A percentile compares a stretch with the other conserved stretches of the same genome.
Evolutionary conservation across 2,113 vertebrate species (phyloP).

Genomic region (Silurus meridionalis): DNA sequence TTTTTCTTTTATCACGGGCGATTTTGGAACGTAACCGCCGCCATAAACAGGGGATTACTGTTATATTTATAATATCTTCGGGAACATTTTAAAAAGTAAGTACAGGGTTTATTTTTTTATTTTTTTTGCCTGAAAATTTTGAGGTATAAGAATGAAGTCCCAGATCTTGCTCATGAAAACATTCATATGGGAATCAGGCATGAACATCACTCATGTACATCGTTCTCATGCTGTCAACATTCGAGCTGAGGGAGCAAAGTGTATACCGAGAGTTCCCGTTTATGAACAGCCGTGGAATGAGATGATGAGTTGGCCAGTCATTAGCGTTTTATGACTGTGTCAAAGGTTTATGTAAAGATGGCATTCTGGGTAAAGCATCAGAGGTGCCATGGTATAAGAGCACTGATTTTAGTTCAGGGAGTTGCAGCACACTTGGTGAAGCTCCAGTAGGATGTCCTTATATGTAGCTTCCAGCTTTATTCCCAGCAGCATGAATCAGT

Average conservation of each 20-base stretch:
- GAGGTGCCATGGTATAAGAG: neutral
- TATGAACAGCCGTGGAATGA: conserved; percentile 10
- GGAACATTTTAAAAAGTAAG: no score
- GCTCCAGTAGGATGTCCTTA: neutral
- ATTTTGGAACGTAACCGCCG: no score
- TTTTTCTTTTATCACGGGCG: no score
- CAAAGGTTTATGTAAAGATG: conserved; percentile 9
- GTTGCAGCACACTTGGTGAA: neutral
- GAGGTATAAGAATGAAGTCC: no score
- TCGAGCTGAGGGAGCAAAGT: neutral
- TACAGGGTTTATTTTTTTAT: no score
- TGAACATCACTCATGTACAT: neutral
- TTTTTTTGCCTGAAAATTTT: no score
- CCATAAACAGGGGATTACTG: no score
- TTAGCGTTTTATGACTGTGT: neutral
- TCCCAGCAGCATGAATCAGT: neutral
- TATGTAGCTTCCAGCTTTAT: neutral
- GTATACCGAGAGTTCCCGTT: neutral
- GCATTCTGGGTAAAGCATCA: neutral
- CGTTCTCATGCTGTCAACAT: neutral
- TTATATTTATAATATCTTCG: no score
- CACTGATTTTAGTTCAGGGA: neutral
- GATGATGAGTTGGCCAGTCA: conserved; percentile 5
- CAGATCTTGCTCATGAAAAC: no score
- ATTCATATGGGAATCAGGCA: neutral